These are phyloP conservation scores for Phalacrocorax pelagicus DNA, from an alignment of 2,113 vertebrate species.

Conservation along the genomic window DNA sequence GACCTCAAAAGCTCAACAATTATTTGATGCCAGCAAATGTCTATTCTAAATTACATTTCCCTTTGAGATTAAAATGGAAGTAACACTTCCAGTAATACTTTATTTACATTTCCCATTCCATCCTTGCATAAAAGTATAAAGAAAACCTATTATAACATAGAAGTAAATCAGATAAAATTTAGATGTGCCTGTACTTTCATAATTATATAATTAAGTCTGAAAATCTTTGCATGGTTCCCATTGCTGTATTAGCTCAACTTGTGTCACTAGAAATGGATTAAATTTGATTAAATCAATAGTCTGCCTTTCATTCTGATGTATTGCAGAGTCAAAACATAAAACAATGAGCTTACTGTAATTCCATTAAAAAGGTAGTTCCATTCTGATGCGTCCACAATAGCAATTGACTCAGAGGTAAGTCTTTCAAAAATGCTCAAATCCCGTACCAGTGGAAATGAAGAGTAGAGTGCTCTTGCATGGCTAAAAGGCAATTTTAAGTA, in stretches of 20 bases:
- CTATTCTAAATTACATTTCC: neutral
- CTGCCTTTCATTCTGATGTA: neutral
- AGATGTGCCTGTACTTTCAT: neutral
- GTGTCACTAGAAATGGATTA: neutral
- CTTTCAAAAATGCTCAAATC: neutral
- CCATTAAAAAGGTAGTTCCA: neutral
- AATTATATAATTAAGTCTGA: neutral
- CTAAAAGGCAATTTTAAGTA: neutral
- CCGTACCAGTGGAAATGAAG: neutral
- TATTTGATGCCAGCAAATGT: neutral
- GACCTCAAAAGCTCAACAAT: neutral
- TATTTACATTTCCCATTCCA: neutral
- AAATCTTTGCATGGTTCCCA: neutral
- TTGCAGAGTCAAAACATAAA: neutral
- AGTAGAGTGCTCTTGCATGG: neutral
- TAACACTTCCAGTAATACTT: neutral
- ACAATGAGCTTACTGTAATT: rapidly evolving
- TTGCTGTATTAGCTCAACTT: neutral
- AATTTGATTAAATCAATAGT: neutral
- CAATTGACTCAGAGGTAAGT: neutral
- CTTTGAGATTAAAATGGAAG: neutral
- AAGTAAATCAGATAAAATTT: neutral
- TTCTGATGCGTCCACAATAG: neutral
- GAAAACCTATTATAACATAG: neutral
- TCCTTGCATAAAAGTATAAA: neutral